Base-by-base conservation (phyloP, 2,797 vertebrate species). In the Thamnophis elegans region DNA sequence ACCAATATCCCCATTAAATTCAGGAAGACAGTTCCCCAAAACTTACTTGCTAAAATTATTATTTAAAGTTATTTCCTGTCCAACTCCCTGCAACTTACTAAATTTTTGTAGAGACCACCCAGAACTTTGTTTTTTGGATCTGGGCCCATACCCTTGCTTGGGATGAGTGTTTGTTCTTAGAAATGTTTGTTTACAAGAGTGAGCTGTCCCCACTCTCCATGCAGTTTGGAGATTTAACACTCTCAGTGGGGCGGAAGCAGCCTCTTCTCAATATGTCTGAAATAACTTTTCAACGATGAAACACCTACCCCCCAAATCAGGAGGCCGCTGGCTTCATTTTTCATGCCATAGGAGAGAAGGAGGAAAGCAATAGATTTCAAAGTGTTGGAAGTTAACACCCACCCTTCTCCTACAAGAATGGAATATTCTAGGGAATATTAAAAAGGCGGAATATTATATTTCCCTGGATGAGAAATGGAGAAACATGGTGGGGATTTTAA, bases 31-130 rank as follows among this genome's bases (percentile, higher is more conserved):
- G 36, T 42, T 42, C 36, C 8, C 18, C 9, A 78, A 78, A 78
- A 78, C 2, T 9, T 73, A 73, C 32, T 73, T 73, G 16, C 32
- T 73, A 73, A 20, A 42, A 78, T 78, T 78, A 78, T 42, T 42
- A 22, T 42, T 78, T 78, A 78, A 42, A 78, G 9, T 20, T 22
- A 78, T 42, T 42, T 78, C 73, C 20, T 11, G 0, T 11, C 73
- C 1, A 0, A 78, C 36, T 42, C 73, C 4, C 20, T 25, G 20
- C 0, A 0, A 47, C 36, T 25, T 82, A 20, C 4, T 82, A 82
- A 47, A 82, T 0, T 12, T 82, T 47, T 82, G 36, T 47, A 32
- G 68, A 36, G 32, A 36, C 16, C 16, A 36, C 68, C 73, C n/a
- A 73, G 65, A 73, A 14, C 14, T 73, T 3, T 11, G 2, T 47